Evolutionary conservation across 2,797 vertebrate species (phyloP).

Genomic region (Florisuga fusca): DNA sequence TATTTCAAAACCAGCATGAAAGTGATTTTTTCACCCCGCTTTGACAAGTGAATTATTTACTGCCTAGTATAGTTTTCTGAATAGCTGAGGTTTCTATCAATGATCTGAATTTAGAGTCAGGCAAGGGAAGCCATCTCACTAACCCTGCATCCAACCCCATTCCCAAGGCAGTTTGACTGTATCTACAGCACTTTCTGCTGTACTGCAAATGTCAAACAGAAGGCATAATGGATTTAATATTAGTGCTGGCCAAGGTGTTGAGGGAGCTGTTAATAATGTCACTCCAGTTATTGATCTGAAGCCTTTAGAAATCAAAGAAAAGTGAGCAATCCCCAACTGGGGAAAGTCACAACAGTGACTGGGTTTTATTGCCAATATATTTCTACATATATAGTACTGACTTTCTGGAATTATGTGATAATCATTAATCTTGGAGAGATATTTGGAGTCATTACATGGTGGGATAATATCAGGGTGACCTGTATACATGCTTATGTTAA

Average conservation of each 20-base stretch:
- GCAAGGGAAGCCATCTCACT: constrained; percentile 74
- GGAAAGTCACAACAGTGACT: constrained; percentile 79
- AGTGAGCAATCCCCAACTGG: constrained; percentile 78
- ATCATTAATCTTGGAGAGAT: constrained; percentile 75
- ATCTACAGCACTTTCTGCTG: constrained; percentile 82
- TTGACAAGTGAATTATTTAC: constrained; percentile 70
- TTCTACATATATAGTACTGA: constrained; percentile 78
- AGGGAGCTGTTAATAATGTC: constrained; percentile 87
- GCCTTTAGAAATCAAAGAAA: constrained; percentile 83
- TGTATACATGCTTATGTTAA: constrained; percentile 56
- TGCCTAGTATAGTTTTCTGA: constrained; percentile 36
- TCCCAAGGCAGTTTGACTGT: constrained; percentile 80
- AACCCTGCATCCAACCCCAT: constrained; percentile 72
- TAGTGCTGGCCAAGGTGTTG: constrained; percentile 82
- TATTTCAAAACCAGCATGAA: constrained; percentile 52
- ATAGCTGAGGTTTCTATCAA: constrained; percentile 74
- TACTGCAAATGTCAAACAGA: constrained; percentile 82
- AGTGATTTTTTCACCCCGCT: neutral
- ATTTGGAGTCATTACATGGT: constrained; percentile 72
- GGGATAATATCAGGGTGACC: constrained; percentile 66
- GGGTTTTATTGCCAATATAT: constrained; percentile 81
- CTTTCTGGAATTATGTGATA: constrained; percentile 79
- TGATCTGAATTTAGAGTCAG: constrained; percentile 77
- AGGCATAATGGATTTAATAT: constrained; percentile 84
- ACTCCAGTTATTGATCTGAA: constrained; percentile 84